These are phyloP conservation scores for Sclerodermus sp. DNA, from an alignment of 2,888 invertebrate species.

Conservation along the genomic window DNA sequence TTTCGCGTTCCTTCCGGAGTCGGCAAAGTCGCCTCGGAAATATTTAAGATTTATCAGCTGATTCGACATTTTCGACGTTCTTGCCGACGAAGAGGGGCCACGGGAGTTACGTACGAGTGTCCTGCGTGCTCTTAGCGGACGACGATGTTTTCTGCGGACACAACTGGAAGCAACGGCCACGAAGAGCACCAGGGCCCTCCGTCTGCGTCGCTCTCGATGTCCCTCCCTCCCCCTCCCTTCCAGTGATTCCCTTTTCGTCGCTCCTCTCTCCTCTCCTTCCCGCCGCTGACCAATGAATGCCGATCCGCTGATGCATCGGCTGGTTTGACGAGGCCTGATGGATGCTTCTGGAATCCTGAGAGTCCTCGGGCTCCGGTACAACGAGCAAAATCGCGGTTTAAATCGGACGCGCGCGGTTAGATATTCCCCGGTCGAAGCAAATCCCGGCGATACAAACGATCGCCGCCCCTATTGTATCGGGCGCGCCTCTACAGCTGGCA, in stretches of 20 bases:
- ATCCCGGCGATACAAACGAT: conserved; percentile 39
- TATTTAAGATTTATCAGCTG: too few relatives aligned
- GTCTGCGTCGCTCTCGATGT: neutral
- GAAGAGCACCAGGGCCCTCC: too few relatives aligned
- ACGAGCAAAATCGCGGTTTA: conserved; percentile 54
- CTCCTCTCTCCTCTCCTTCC: conserved; percentile 17
- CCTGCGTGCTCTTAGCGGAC: too few relatives aligned
- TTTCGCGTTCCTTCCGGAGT: too few relatives aligned
- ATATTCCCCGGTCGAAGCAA: conserved; percentile 21
- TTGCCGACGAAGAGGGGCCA: too few relatives aligned
- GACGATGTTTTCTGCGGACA: too few relatives aligned
- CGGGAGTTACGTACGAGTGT: too few relatives aligned
- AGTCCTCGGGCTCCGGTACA: conserved; percentile 42
- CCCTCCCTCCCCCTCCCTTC: conserved; percentile 11
- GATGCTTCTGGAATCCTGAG: conserved; percentile 53
- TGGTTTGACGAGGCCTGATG: conserved; percentile 58
- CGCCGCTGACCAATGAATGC: conserved; percentile 45
- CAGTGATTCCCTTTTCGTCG: conserved; percentile 13
- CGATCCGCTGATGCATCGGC: conserved; percentile 55
- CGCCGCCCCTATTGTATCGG: conserved; percentile 44
- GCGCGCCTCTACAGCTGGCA: conserved; percentile 27
- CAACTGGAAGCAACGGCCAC: too few relatives aligned
- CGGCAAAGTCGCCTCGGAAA: too few relatives aligned
- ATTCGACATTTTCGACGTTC: too few relatives aligned
- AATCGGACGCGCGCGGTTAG: conserved; percentile 47